Percentiles rank a stretch among this genome's conserved stretches.
These are phyloP conservation scores for Lithodes maja DNA, from an alignment of 2,888 invertebrate species.

Conservation along the genomic window DNA sequence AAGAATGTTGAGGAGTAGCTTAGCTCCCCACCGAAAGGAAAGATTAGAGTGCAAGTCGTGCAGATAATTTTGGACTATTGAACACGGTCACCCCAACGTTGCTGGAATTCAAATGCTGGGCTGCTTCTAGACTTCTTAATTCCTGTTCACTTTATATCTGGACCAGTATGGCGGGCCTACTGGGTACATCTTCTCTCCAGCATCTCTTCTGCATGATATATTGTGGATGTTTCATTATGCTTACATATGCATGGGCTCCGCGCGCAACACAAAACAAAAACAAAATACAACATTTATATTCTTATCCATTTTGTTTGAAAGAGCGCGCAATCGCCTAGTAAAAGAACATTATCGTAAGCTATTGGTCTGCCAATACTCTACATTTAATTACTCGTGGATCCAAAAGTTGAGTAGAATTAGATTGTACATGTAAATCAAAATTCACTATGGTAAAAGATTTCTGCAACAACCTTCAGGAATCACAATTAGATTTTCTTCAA, in stretches of 20 bases:
- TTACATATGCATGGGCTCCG: conserved; percentile 56
- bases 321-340: conserved; percentile 47
- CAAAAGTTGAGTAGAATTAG: conserved; percentile 40
- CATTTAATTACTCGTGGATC: conserved; percentile 45
- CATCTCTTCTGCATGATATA: conserved; percentile 57
- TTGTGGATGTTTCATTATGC: conserved; percentile 56
- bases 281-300: conserved; percentile 20
- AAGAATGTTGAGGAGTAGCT: too few species aligned
- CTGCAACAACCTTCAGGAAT: background rate
- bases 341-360: conserved; percentile 47
- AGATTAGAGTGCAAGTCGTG: too few species aligned
- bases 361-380: conserved; percentile 39
- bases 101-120: background rate
- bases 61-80: too few species aligned
- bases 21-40: too few species aligned
- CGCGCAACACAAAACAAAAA: conserved; percentile 32
- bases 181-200: conserved; percentile 43
- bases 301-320: conserved; percentile 29
- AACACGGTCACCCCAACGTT: too few species aligned
- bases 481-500: background rate
- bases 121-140: conserved; percentile 7
- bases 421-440: conserved; percentile 6
- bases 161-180: conserved; percentile 55
- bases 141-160: conserved; percentile 23
- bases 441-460: background rate